These are phyloP conservation scores for Plecotus auritus DNA, from an alignment of 2,113 vertebrate species.

Conservation along the genomic window DNA sequence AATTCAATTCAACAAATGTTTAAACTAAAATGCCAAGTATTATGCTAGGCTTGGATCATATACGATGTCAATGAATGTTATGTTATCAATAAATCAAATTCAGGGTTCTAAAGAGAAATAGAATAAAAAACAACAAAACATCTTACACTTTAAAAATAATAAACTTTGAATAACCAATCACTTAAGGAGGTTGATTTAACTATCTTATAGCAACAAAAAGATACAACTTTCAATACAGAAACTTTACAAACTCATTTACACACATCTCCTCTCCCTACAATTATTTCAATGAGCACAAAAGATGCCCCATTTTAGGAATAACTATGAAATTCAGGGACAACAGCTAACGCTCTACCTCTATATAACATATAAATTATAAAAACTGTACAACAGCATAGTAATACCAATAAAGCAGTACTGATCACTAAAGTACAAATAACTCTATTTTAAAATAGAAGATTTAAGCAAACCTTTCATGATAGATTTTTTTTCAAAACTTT, in stretches of 20 bases:
- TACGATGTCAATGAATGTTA: not conserved
- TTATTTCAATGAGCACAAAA: not conserved
- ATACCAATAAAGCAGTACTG: not conserved
- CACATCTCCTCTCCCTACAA: not conserved
- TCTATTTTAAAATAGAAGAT: not conserved
- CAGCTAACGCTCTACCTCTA: not conserved
- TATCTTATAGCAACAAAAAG: not conserved
- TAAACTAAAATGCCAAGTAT: constrained; percentile 21
- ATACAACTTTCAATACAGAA: not conserved
- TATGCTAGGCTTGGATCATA: not conserved
- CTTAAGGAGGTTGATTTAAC: not conserved
- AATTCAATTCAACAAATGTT: constrained; percentile 52
- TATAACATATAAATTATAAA: constrained; percentile 12
- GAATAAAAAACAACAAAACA: constrained; percentile 20
- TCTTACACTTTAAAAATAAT: not conserved
- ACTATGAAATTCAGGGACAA: not conserved
- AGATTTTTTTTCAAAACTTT: not conserved
- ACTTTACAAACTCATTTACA: not conserved
- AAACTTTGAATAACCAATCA: not conserved
- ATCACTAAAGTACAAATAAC: not conserved
- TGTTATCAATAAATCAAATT: constrained; percentile 9
- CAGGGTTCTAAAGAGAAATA: not conserved
- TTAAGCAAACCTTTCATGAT: not conserved
- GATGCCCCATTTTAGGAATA: not conserved
- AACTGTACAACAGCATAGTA: not conserved